These are phyloP conservation scores for Drepana arcuata DNA, from an alignment of 1,140 invertebrate species.

Conservation along the genomic window DNA sequence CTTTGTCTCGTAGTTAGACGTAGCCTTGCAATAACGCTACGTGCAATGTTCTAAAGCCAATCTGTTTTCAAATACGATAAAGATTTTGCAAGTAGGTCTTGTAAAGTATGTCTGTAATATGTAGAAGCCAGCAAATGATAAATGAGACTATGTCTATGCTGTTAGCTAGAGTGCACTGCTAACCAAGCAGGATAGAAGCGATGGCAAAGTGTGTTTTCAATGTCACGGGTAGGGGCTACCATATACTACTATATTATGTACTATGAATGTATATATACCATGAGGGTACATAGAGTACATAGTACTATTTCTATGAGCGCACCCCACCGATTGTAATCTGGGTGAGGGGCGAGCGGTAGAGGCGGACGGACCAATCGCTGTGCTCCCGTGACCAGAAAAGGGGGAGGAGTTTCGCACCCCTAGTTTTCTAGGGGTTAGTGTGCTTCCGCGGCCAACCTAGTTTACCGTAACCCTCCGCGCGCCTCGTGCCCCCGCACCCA, in stretches of 20 bases:
- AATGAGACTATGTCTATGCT: too few species aligned
- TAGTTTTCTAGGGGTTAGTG: constrained; percentile 71
- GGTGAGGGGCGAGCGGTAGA: constrained; percentile 56
- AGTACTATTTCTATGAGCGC: constrained; percentile 68
- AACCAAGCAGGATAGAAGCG: too few species aligned
- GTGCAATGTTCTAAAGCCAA: too few species aligned
- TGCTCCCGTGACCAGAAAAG: constrained; percentile 68
- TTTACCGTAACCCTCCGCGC: constrained; percentile 48
- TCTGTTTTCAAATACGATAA: too few species aligned
- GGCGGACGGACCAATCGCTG: constrained; percentile 59
- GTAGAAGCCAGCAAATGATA: too few species aligned
- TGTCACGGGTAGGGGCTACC: constrained; percentile 51
- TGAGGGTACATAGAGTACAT: constrained; percentile 53
- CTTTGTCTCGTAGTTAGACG: too few species aligned
- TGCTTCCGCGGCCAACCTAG: constrained; percentile 70
- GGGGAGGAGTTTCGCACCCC: constrained; percentile 69
- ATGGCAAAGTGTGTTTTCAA: too few species aligned
- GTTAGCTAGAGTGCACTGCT: background rate
- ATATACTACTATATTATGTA: constrained; percentile 37
- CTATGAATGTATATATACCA: constrained; percentile 50
- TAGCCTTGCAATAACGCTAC: too few species aligned
- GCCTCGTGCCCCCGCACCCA: constrained; percentile 41
- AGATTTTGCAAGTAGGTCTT: too few species aligned
- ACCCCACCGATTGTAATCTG: constrained; percentile 70
- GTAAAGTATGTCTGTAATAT: too few species aligned